Percentiles rank a stretch among this genome's conserved stretches.
Evolutionary conservation across 2,888 invertebrate species (phyloP).

Genomic region (Plusia festucae): DNA sequence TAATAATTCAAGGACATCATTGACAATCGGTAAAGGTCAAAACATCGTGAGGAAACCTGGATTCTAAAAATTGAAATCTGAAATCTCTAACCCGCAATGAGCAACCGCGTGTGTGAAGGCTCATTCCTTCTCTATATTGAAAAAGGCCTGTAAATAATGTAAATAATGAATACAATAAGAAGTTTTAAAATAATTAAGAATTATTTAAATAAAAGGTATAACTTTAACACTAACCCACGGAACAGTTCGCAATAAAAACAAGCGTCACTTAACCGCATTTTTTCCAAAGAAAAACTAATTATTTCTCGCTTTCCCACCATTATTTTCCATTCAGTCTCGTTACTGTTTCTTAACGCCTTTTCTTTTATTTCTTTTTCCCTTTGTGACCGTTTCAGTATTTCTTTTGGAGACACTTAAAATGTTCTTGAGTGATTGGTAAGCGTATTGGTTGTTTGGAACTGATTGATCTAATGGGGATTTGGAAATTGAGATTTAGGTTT

Average conservation of each 20-base stretch:
- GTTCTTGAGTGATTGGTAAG: conserved; percentile 49
- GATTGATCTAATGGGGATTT: conserved; percentile 38
- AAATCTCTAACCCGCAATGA: too few species aligned
- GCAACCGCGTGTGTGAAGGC: too few species aligned
- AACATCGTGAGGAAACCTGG: too few species aligned
- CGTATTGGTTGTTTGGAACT: conserved; percentile 42
- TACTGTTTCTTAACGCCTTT: conserved; percentile 52
- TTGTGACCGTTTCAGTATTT: conserved; percentile 45
- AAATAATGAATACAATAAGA: too few species aligned
- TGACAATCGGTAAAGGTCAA: too few species aligned
- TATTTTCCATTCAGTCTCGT: conserved; percentile 70
- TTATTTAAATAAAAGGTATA: too few species aligned
- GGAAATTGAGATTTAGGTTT: conserved; percentile 5
- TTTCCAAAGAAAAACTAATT: conserved; percentile 71
- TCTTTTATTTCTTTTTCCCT: conserved; percentile 41
- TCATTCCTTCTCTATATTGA: too few species aligned
- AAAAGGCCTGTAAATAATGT: too few species aligned
- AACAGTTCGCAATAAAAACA: conserved; percentile 44
- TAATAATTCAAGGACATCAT: too few species aligned
- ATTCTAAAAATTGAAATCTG: too few species aligned
- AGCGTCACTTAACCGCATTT: conserved; percentile 34
- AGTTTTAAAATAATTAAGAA: too few species aligned
- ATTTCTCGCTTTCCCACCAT: conserved; percentile 67
- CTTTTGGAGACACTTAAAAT: conserved; percentile 40
- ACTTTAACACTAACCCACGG: conserved; percentile 20